Base-by-base conservation (phyloP, 2,113 vertebrate genomes). In the Pteruthius melanotis region DNA sequence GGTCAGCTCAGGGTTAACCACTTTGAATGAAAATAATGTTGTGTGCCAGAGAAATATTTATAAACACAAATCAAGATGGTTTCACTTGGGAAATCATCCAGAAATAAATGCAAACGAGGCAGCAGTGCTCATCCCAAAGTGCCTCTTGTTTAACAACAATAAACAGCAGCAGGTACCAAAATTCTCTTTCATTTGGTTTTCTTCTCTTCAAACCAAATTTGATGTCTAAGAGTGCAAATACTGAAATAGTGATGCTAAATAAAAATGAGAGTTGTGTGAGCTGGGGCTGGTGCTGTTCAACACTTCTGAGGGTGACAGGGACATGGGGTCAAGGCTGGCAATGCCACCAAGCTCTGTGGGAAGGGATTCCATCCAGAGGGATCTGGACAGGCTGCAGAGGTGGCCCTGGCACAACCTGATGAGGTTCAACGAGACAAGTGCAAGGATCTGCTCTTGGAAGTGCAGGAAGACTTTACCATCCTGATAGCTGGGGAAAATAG, bases 11-110 rank as follows among this genome's bases (percentile, higher is more conserved):
- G 93, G 50, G 93, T 83, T 49, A 91, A 94, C 17, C 33, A 9
- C 84, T n/a, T 5, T 4, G 37, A 76, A 65, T 31, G 50, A 94
- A 76, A 87, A 78, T 20, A 2, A 75, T 1, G 31, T 22, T 8
- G 59, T 3, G 10, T 50, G 78, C 84, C 93, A 96, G 59, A 49
- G 53, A 63, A 85, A 57, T 59, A 82, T 49, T 79, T 71, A 69
- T 8, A 35, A 84, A 68, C 56, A 71, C 69, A 75, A 56, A 70
- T 17, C 60, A 63, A 49, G 20, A n/a, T n/a, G n/a, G n/a, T n/a
- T n/a, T n/a, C n/a, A n/a, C 69, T 19, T 14, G 45, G 57, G 78
- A 94, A 91, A 75, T 27, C 87, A 90, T 6, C 85, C 94, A 63
- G 10, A 70, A 93, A 65, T 52, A 83, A 93, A 86, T 0, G 35